Base-by-base conservation (phyloP, 2,797 vertebrate species). In the Hyperoplus lanceolatus region DNA sequence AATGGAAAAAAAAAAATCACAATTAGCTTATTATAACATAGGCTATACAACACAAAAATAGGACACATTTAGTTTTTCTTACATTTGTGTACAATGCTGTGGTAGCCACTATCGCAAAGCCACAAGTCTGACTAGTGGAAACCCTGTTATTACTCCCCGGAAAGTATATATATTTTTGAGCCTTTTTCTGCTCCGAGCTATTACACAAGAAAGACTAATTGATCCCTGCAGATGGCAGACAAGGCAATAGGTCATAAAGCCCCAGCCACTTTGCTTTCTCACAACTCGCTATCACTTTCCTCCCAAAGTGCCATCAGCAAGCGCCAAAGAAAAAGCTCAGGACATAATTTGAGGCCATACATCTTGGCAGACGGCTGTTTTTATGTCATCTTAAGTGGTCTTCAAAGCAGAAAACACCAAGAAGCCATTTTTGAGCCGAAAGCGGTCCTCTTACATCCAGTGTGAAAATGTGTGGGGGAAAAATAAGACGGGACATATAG, bases 161-260 rank as follows among this genome's bases (percentile, higher is more conserved):
- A 82, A 90, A 89, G 75, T 89, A 64, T 88, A 82, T 90, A 82
- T 90, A 66, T 90, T 90, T 90, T 77, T 70, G 41, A 62, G 71
- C 75, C 29, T 74, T 85, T 93, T 85, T 84, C 78, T 70, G 82
- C 87, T 89, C 77, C 84, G 80, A 79, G 88, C 89, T 91, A 86
- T 92, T 90, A 89, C 87, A 85, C 81, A 79, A 83, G 80, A 74
- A 92, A 94, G 93, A 93, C 94, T 94, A 95, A 95, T 95, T 94
- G 93, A 94, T 94, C 92, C 86, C 92, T 61, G 67, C 80, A 89
- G 91, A 92, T 88, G 87, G 80, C 81, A 90, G 93, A 95, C 94
- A 93, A 93, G 89, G 90, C 90, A 91, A 94, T 94, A 91, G 94
- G 93, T 95, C 93, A 94, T 91, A 85, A 90, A 88, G 82, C 83